A percentile compares a stretch with the other conserved stretches of the same genome.
Conservation (phyloP, 2,888 invertebrate genomes). For the Polyploca ridens region DNA sequence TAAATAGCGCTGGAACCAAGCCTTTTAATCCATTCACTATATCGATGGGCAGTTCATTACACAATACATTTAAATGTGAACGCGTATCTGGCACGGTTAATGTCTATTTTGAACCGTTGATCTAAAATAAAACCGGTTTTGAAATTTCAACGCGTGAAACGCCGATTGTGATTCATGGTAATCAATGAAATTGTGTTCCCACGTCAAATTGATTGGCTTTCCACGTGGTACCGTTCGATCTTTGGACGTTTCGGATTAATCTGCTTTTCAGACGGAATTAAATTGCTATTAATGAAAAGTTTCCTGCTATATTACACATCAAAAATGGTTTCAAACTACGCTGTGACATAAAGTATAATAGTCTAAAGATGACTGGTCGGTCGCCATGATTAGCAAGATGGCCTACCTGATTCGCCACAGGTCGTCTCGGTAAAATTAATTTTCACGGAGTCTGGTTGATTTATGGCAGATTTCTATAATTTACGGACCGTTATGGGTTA, state of each 20-base stretch:
- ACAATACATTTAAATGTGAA: conserved; percentile 31
- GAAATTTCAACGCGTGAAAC: conserved; percentile 14
- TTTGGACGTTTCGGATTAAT: not conserved
- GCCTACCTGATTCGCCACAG: too few relatives aligned
- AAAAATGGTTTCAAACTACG: too few relatives aligned
- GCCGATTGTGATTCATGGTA: conserved; percentile 25
- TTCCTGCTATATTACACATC: too few relatives aligned
- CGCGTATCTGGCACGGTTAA: conserved; percentile 29
- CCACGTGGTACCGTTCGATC: not conserved
- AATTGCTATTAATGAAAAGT: too few relatives aligned
- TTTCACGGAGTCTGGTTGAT: too few relatives aligned
- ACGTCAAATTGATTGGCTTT: not conserved
- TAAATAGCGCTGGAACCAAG: not conserved
- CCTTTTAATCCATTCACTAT: not conserved
- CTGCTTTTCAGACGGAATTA: not conserved
- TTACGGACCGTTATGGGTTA: too few relatives aligned
- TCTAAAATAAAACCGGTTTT: conserved; percentile 18
- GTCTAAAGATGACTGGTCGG: too few relatives aligned
- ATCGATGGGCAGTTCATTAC: conserved; percentile 23
- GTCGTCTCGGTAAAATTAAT: too few relatives aligned
- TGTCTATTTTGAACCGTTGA: conserved; percentile 26
- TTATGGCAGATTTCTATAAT: too few relatives aligned
- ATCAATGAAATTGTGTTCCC: conserved; percentile 20
- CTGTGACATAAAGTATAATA: too few relatives aligned
- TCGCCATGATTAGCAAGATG: too few relatives aligned